A percentile compares a stretch with the other conserved stretches of the same genome.
Evolutionary conservation across 2,113 vertebrate species (phyloP).

Genomic region (Rhinogobius similis): DNA sequence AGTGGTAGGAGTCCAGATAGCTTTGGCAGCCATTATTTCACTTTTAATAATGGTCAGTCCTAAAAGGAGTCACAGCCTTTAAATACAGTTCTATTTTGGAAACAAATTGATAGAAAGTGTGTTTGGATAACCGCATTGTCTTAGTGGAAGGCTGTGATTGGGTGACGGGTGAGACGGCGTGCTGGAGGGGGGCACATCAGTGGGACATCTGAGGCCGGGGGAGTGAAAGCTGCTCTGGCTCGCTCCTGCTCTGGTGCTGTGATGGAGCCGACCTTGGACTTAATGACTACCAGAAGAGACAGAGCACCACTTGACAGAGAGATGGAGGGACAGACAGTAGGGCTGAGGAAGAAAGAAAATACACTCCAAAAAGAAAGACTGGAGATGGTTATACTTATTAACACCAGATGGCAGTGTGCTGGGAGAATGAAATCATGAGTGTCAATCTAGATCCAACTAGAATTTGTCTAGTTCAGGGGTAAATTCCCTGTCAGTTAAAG

Average conservation of each 20-base stretch:
- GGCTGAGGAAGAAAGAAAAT: not conserved
- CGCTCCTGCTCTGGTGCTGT: constrained; percentile 64
- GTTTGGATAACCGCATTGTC: constrained; percentile 49
- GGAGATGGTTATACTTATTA: not conserved
- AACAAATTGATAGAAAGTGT: constrained; percentile 32
- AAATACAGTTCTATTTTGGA: too few species aligned
- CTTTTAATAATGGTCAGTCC: too few species aligned
- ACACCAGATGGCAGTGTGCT: constrained; percentile 5
- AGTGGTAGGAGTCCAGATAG: too few species aligned
- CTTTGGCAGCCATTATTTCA: too few species aligned
- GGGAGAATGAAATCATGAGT: not conserved
- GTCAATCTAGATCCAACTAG: not conserved
- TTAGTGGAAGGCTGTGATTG: constrained; percentile 52
- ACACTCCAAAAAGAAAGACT: not conserved
- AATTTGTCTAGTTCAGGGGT: not conserved
- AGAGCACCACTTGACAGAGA: constrained; percentile 62
- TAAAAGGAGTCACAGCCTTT: too few species aligned
- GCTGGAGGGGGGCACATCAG: constrained; percentile 62
- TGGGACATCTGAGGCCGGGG: constrained; percentile 63
- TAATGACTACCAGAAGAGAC: constrained; percentile 74
- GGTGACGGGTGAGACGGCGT: constrained; percentile 67
- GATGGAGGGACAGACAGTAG: constrained; percentile 55
- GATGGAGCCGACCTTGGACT: constrained; percentile 70
- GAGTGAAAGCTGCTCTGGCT: constrained; percentile 67
- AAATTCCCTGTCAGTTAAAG: not conserved